Percentiles rank a stretch among this genome's conserved stretches.
These are phyloP conservation scores for Micrastur ruficollis DNA, from an alignment of 2,797 vertebrate species.

Conservation along the genomic window DNA sequence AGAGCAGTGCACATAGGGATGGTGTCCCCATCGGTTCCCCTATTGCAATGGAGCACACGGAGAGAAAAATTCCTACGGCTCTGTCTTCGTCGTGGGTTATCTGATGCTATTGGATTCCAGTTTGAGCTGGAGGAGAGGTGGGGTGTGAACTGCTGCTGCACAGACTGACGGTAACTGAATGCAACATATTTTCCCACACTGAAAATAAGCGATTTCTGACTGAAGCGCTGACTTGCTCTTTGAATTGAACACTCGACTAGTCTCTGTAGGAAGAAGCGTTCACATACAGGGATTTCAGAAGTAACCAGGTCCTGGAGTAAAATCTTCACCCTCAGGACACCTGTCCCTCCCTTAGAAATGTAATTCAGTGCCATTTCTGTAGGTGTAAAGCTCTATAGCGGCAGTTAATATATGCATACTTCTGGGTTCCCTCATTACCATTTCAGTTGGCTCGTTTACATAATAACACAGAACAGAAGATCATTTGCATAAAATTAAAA, in stretches of 20 bases:
- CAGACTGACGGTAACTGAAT: accelerated
- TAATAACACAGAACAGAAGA: conserved; percentile 61
- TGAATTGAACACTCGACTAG: accelerated
- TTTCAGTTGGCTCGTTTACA: conserved; percentile 66
- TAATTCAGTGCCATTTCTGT: background rate
- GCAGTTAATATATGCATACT: conserved; percentile 58
- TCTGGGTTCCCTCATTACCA: conserved; percentile 52
- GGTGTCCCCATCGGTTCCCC: background rate
- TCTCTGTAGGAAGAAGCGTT: background rate
- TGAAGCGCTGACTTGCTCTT: background rate
- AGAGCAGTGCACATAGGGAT: accelerated
- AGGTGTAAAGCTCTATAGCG: conserved; percentile 21
- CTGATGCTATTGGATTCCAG: accelerated
- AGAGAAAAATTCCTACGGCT: background rate
- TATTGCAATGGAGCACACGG: accelerated
- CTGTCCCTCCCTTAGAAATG: background rate
- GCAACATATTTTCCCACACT: background rate
- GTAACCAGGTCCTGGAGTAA: background rate
- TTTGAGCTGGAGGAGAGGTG: background rate
- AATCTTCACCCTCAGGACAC: conserved; percentile 12
- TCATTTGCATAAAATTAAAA: conserved; percentile 68
- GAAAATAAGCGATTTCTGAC: background rate
- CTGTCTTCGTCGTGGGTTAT: accelerated
- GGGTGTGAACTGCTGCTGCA: background rate
- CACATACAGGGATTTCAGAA: background rate